These are phyloP conservation scores for Marasmarcha lunaedactyla DNA, from an alignment of 2,888 invertebrate species.

Conservation along the genomic window DNA sequence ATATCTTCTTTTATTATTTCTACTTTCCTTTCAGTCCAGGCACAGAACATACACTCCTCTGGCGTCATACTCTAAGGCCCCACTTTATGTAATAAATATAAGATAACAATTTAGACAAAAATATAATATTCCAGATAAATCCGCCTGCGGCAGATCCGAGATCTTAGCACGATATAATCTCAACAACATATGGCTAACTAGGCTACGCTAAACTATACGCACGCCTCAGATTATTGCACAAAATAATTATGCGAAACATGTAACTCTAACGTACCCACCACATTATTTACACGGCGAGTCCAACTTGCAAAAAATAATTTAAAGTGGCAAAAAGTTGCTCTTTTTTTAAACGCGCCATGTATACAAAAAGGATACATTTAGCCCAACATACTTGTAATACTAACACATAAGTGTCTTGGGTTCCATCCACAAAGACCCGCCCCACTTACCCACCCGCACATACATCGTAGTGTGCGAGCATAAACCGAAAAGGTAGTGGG, in stretches of 20 bases:
- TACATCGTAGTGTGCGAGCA: no score
- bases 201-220: slow-evolving; percentile 8
- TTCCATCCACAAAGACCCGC: no score
- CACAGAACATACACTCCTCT: slow-evolving; percentile 42
- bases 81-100: slow-evolving; percentile 34
- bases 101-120: slow-evolving; percentile 20
- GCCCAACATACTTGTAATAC: no score
- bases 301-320: no score
- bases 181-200: slow-evolving; percentile 37
- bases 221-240: slow-evolving; percentile 22
- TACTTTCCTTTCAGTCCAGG: slow-evolving; percentile 49
- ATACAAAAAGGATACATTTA: no score
- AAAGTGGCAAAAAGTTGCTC: no score
- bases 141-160: slow-evolving; percentile 49
- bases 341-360: no score
- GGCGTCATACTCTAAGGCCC: slow-evolving; percentile 36
- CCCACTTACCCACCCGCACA: no score
- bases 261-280: no score
- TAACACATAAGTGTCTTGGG: no score
- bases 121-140: slow-evolving; percentile 28
- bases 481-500: no score
- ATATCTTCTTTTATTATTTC: slow-evolving; percentile 52
- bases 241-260: slow-evolving; percentile 3
- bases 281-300: no score
- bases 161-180: slow-evolving; percentile 46